Evolutionary conservation across 1,140 invertebrate species (phyloP).

Genomic region (Eumaeus atala): DNA sequence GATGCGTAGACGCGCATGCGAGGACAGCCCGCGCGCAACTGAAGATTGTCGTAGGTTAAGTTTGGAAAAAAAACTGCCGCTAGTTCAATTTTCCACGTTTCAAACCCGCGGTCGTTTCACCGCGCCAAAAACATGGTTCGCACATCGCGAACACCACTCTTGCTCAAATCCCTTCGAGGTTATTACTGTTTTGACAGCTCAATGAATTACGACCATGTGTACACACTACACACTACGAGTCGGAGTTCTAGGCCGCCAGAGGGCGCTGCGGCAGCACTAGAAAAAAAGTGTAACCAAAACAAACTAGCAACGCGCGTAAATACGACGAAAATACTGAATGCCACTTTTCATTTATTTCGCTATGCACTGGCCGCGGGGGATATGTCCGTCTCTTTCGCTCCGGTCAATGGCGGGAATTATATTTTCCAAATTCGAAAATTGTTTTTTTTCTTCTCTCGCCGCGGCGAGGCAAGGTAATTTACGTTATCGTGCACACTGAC

Average conservation of each 20-base stretch:
- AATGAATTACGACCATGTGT: conserved; percentile 35
- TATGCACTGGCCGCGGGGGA: conserved; percentile 55
- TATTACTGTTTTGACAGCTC: conserved; percentile 57
- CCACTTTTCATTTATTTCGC: conserved; percentile 70
- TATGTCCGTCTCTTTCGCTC: conserved; percentile 52
- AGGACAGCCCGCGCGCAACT: conserved; percentile 63
- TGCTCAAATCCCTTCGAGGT: conserved; percentile 23
- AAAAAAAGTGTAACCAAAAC: conserved; percentile 41
- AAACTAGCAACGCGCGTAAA: conserved; percentile 70
- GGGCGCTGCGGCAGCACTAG: conserved; percentile 41
- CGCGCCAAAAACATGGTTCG: conserved; percentile 39
- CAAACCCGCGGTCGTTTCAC: conserved; percentile 37
- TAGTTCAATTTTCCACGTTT: conserved; percentile 57
- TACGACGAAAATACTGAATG: conserved; percentile 69
- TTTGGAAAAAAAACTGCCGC: conserved; percentile 55
- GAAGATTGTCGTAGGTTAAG: conserved; percentile 65
- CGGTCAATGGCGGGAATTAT: conserved; percentile 37
- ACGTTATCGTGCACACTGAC: conserved; percentile 40
- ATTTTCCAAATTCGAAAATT: conserved; percentile 40
- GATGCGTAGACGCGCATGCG: conserved; percentile 48
- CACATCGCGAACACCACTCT: conserved; percentile 19
- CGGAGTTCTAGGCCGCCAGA: conserved; percentile 39
- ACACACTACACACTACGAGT: too few relatives aligned
- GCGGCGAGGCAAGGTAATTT: conserved; percentile 34
- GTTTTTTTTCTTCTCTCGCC: conserved; percentile 31